Evolutionary conservation across 2,797 vertebrate genomes (phyloP), one percentile per base, ranked within the genome.

Genomic region (Chaetodon trifasciatus): DNA sequence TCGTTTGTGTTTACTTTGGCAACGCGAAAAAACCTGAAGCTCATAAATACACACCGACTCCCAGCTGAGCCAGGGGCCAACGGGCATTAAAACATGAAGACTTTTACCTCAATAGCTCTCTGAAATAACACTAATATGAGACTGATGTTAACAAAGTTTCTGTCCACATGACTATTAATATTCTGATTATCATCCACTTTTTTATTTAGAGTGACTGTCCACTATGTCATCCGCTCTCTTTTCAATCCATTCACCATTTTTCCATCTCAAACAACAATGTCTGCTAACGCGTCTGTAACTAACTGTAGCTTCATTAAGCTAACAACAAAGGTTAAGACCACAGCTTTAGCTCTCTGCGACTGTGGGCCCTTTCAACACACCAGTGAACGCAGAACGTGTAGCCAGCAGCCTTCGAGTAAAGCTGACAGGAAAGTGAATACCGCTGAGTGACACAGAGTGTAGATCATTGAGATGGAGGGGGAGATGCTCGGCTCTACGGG

Each of bases 381-480:
- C 81, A 83, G 58, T 55, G 78, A 79, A 37, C 84, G 88, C 55
- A 75, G 66, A 85, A 79, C 61, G 62, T 76, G 76, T 66, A 82
- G 78, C 76, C 13, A 60, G 70, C 68, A 74, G 80, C 81, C 76
- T 78, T 46, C 23, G 62, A 78, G 68, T 77, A 28, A 64, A 78
- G 53, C 88, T 86, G 85, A 91, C 80, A 73, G 72, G 79, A 72
- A 71, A 84, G 83, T 85, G 82, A 89, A 89, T 71, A 63, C 58
- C 8, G 42, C 70, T 84, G 87, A 90, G 79, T 87, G 87, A 89
- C 86, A 82, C 8, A 12, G 66, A 84, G 79, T 44, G 81, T 75
- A 84, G 85, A 90, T 86, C 78, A 64, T 1, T 49, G 72, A 86
- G 85, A 88, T 66, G 64, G 78, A 80, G 80, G 69, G 78, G 73